Evolutionary conservation across 2,797 vertebrate species (phyloP).

Genomic region (Glossophaga mutica): DNA sequence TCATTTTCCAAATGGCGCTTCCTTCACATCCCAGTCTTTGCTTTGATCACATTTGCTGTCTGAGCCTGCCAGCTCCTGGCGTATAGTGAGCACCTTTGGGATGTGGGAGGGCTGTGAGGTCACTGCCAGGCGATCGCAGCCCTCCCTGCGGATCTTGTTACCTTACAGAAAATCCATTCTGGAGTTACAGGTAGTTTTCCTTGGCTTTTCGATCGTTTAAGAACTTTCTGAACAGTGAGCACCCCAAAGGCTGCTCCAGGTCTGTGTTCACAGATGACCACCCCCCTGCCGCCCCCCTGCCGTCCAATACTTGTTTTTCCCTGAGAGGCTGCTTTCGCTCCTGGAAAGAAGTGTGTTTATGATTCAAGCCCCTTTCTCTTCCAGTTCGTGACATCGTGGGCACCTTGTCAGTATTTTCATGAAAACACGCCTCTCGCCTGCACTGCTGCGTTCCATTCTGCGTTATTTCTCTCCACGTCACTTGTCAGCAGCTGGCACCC

Average conservation of each 20-base stretch:
- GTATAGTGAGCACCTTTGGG: background rate
- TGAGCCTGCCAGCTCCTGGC: background rate
- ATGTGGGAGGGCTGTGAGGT: background rate
- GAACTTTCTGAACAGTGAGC: background rate
- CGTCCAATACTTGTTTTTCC: background rate
- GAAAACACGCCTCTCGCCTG: background rate
- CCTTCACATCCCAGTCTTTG: background rate
- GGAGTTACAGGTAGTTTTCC: background rate
- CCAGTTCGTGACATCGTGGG: background rate
- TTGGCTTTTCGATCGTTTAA: background rate
- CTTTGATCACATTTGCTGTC: background rate
- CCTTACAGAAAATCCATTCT: background rate
- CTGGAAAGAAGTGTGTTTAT: background rate
- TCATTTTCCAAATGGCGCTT: background rate
- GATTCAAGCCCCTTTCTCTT: background rate
- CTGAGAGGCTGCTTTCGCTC: background rate
- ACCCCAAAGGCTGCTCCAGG: background rate
- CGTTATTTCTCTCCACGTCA: background rate
- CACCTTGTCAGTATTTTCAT: background rate
- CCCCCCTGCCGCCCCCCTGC: too few relatives aligned
- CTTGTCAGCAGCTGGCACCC: background rate
- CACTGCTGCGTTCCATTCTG: background rate
- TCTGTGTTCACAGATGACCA: background rate
- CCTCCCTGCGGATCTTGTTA: background rate
- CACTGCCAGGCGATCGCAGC: background rate